Evolutionary conservation across 2,797 vertebrate genomes (phyloP), one percentile per base, ranked within the genome.

Genomic region (Allobates femoralis): DNA sequence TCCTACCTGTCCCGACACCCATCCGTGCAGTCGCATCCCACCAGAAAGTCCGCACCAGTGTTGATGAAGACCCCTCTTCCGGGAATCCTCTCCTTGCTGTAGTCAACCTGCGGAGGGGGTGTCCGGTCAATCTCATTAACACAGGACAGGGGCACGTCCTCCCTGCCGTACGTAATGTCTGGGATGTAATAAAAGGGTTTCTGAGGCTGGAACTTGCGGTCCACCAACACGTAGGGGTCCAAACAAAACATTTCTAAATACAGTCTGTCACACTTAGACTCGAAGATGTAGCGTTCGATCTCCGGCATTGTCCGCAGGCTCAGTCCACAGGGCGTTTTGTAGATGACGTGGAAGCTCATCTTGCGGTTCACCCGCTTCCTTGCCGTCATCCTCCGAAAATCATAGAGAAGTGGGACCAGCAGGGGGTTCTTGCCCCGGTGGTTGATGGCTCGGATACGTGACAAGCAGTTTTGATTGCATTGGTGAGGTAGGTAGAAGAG

Each of bases 171-270:
- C 0, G 98, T 99, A 89, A 99, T 99, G 92, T 99, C 98, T 0
- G 91, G 90, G 84, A 98, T 97, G 92, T 97, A 99, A 91, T 99
- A 99, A 91, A 94, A 98, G 0, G 97, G 97, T 58, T 96, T 97
- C 90, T 96, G 96, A 0, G 98, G 98, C 90, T 97, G 96, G 92
- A 99, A 99, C 83, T 96, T 96, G 0, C 98, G 95, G 85, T 99
- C 98, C 89, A 99, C 98, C 58, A 99, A 93, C 87, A 99, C 98
- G 0, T 99, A 99, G 0, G 98, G 97, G 76, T 99, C 98, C 60
- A 99, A 91, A 91, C 98, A 99, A 93, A 99, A 99, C 98, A 99
- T 99, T 93, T 99, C 98, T 89, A 99, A 91, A 93, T 96, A 99
- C 10, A 99, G 94, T 89, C 98, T 98, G 93, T 99, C 96, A 11